These are phyloP conservation scores for Drepanosiphum platanoidis DNA, from an alignment of 2,888 invertebrate genomes.

Conservation along the genomic window DNA sequence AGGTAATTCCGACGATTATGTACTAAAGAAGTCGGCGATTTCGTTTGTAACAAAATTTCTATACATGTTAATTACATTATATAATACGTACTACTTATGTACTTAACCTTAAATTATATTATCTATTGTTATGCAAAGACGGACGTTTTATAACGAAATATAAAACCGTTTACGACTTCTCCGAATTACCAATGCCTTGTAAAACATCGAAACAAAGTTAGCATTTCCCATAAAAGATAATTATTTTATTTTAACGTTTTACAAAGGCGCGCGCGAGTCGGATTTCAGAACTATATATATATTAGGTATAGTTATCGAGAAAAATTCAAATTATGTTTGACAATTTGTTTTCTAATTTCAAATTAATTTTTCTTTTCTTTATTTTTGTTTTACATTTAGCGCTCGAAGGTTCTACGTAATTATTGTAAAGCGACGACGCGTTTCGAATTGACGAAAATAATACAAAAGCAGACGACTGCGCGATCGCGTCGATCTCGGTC, in stretches of 20 bases:
- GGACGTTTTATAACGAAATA: not conserved
- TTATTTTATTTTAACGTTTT: constrained; percentile 25
- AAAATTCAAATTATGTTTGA: too few species aligned
- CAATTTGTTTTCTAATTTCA: too few species aligned
- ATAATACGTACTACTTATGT: not conserved
- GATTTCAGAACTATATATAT: not conserved
- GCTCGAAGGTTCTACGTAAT: too few species aligned
- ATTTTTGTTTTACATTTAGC: too few species aligned
- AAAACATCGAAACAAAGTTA: constrained; percentile 30
- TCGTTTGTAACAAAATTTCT: not conserved
- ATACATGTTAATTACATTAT: constrained; percentile 13
- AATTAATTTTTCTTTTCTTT: too few species aligned
- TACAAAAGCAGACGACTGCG: too few species aligned
- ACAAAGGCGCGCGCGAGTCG: not conserved
- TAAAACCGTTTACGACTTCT: constrained; percentile 4
- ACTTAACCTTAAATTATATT: not conserved
- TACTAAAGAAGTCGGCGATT: constrained; percentile 12
- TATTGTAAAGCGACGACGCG: too few species aligned
- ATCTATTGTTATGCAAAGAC: not conserved
- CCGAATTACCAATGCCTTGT: not conserved
- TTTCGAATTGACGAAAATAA: too few species aligned
- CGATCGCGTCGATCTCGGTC: too few species aligned
- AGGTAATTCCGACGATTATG: not conserved
- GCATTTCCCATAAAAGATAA: not conserved
- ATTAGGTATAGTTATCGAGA: too few species aligned